These are phyloP conservation scores for Ophiothrix spiculata DNA, from an alignment of 35 echinoderm and acorn worm genomes.

Conservation along the genomic window DNA sequence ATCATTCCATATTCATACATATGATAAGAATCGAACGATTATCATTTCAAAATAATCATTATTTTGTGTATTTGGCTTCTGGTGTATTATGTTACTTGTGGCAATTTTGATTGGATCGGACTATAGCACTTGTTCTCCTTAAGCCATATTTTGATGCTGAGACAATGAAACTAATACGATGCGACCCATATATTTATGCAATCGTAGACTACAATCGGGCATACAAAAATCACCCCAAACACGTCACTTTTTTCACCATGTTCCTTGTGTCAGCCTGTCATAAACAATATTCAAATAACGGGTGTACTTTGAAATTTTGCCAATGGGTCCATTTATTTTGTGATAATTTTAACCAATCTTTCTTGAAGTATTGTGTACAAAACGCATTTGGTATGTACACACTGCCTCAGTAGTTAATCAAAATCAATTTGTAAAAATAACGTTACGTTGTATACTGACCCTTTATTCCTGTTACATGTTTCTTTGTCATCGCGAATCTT, in stretches of 20 bases:
- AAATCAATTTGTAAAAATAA: conserved; percentile 1
- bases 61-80: too few species aligned
- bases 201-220: background rate
- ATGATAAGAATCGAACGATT: too few species aligned
- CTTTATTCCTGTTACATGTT: background rate
- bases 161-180: background rate
- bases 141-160: background rate
- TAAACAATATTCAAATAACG: background rate
- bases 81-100: too few species aligned
- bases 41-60: too few species aligned
- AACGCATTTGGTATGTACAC: background rate
- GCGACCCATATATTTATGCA: background rate
- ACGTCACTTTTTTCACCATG: background rate
- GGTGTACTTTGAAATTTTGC: background rate
- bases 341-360: background rate
- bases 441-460: background rate
- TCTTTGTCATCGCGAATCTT: background rate
- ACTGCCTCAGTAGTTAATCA: background rate
- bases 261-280: background rate
- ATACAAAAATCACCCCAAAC: background rate
- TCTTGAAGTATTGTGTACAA: conserved; percentile 8
- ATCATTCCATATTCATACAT: too few species aligned
- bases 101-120: background rate
- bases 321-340: background rate
- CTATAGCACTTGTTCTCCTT: background rate